Conservation (phyloP, 1,140 invertebrate genomes). For the Chironomus tepperi region DNA sequence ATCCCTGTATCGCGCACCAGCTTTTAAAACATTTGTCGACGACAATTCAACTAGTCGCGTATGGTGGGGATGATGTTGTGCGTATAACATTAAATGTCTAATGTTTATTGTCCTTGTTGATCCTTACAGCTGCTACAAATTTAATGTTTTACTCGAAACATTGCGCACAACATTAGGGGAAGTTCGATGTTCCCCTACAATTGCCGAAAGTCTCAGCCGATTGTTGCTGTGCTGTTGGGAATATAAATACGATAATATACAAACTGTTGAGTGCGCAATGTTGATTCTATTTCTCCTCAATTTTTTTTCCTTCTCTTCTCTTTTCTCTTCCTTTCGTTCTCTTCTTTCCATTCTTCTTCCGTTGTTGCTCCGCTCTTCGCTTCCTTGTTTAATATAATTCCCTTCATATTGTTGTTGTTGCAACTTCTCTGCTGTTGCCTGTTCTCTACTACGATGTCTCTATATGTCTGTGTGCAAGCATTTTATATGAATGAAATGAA, state of each 20-base stretch:
- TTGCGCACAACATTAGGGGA: not conserved
- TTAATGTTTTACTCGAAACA: no score
- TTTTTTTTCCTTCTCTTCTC: not conserved
- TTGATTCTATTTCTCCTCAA: not conserved
- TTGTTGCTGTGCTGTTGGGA: not conserved
- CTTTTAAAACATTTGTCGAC: not conserved
- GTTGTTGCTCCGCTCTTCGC: not conserved
- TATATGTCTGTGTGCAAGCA: no score
- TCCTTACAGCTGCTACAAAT: not conserved
- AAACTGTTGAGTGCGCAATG: constrained; percentile 11
- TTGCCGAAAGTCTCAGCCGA: not conserved
- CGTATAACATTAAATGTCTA: not conserved
- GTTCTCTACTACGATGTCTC: no score
- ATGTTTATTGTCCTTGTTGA: not conserved
- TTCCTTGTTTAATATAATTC: not conserved
- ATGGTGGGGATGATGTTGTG: not conserved
- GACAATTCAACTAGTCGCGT: not conserved
- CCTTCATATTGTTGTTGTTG: no score
- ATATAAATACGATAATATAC: not conserved
- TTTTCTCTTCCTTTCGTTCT: not conserved
- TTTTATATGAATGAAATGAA: no score
- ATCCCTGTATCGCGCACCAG: constrained; percentile 12
- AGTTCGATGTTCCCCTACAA: not conserved
- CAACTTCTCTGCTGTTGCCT: no score
- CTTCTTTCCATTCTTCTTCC: not conserved